These are phyloP conservation scores for Carcharodon carcharias DNA, from an alignment of 2,797 vertebrate species.

Conservation along the genomic window DNA sequence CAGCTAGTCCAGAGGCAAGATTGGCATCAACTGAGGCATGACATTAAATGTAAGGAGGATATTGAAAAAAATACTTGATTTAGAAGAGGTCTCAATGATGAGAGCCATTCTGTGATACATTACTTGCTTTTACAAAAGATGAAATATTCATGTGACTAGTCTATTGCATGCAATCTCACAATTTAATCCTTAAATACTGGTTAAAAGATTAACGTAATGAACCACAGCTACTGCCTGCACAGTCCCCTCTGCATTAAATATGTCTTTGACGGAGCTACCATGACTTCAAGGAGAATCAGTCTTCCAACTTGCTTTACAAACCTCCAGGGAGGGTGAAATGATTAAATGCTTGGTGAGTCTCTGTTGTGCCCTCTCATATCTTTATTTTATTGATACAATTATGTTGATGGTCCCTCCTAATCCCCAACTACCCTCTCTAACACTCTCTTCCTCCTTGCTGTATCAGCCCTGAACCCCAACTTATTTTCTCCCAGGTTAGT, in stretches of 20 bases:
- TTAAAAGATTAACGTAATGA: background rate
- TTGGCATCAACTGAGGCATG: too few relatives aligned
- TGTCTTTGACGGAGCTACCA: background rate
- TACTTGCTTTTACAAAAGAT: background rate
- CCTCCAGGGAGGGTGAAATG: background rate
- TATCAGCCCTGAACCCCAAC: background rate
- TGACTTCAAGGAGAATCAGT: background rate
- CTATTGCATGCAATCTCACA: background rate
- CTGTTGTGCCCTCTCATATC: background rate
- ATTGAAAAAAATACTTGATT: background rate
- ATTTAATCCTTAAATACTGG: slow-evolving; percentile 17
- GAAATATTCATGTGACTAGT: slow-evolving; percentile 7
- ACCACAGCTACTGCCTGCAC: background rate
- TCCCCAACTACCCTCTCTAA: background rate
- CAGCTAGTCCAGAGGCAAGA: background rate
- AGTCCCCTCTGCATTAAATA: background rate
- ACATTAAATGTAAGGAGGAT: background rate
- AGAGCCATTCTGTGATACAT: background rate
- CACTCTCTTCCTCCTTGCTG: background rate
- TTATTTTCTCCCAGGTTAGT: background rate
- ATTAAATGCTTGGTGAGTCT: background rate
- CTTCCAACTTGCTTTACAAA: background rate
- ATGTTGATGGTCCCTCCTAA: background rate
- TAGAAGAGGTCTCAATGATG: background rate
- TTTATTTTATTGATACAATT: background rate